These are phyloP conservation scores for Lasiurus borealis DNA, from an alignment of 2,113 vertebrate genomes.

Conservation along the genomic window DNA sequence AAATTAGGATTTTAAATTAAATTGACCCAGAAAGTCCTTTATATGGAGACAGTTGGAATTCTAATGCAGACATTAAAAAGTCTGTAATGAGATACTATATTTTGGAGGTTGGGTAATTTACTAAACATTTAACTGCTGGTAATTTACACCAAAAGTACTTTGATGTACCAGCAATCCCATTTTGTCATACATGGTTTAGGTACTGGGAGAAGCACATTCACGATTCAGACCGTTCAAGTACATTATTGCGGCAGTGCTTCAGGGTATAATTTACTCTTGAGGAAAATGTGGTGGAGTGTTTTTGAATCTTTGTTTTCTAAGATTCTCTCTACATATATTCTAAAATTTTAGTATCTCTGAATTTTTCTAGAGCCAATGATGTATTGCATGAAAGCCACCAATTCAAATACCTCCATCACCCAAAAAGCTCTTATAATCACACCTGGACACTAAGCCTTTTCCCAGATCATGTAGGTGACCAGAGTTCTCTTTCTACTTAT, in stretches of 20 bases:
- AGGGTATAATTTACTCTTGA: not conserved
- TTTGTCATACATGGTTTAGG: not conserved
- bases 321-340: not conserved
- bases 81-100: not conserved
- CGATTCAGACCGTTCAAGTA: not conserved
- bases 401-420: not conserved
- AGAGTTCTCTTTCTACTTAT: not conserved
- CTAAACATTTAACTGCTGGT: not conserved
- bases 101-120: slow-evolving; percentile 3
- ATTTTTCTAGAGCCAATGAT: not conserved
- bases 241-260: not conserved
- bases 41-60: not conserved
- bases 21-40: not conserved
- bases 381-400: not conserved
- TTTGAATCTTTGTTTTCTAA: not conserved
- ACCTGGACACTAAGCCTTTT: not conserved
- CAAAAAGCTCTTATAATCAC: not conserved
- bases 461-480: not conserved
- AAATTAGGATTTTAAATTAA: slow-evolving; percentile 31
- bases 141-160: not conserved
- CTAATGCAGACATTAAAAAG: not conserved
- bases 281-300: slow-evolving; percentile 12
- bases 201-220: not conserved
- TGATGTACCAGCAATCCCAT: not conserved
- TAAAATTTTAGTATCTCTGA: slow-evolving; percentile 19